These are phyloP conservation scores for Archivesica marissinica DNA, from an alignment of 1,140 invertebrate genomes.

Conservation along the genomic window DNA sequence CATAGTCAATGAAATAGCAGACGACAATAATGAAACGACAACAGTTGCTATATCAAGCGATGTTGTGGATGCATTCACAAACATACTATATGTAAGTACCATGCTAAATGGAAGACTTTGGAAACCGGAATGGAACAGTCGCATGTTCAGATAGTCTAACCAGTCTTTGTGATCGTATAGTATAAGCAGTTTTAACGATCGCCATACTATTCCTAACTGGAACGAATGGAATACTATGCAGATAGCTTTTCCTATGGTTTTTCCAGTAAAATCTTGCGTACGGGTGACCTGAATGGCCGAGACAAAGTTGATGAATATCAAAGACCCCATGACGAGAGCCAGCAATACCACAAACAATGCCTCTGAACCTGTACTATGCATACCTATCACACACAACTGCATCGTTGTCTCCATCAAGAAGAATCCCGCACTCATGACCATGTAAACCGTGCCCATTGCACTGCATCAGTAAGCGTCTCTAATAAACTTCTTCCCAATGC, in stretches of 20 bases:
- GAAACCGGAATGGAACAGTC: constrained; percentile 47
- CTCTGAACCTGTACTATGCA: constrained; percentile 32
- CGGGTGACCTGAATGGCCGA: constrained; percentile 53
- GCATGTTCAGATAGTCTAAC: constrained; percentile 53
- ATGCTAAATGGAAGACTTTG: constrained; percentile 57
- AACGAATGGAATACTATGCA: constrained; percentile 58
- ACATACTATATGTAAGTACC: constrained; percentile 39
- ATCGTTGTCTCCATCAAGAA: constrained; percentile 51
- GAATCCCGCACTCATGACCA: constrained; percentile 32
- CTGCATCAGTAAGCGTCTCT: not conserved
- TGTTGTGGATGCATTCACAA: constrained; percentile 6
- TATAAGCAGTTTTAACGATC: constrained; percentile 52
- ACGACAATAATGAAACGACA: constrained; percentile 33
- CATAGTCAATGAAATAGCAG: constrained; percentile 35
- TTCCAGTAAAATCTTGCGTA: constrained; percentile 54
- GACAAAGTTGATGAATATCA: constrained; percentile 50
- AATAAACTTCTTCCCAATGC: too few species aligned
- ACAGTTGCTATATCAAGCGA: constrained; percentile 36
- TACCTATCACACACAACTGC: constrained; percentile 47
- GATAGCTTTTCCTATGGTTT: constrained; percentile 20
- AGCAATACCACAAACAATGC: constrained; percentile 52
- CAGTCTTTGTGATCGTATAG: constrained; percentile 49
- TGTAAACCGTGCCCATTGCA: constrained; percentile 55
- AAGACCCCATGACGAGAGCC: constrained; percentile 37
- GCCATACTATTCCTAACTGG: constrained; percentile 52